Percentiles rank a stretch among this genome's conserved stretches.
Conservation (phyloP, 2,888 invertebrate species). For the Corythucha ciliata region DNA sequence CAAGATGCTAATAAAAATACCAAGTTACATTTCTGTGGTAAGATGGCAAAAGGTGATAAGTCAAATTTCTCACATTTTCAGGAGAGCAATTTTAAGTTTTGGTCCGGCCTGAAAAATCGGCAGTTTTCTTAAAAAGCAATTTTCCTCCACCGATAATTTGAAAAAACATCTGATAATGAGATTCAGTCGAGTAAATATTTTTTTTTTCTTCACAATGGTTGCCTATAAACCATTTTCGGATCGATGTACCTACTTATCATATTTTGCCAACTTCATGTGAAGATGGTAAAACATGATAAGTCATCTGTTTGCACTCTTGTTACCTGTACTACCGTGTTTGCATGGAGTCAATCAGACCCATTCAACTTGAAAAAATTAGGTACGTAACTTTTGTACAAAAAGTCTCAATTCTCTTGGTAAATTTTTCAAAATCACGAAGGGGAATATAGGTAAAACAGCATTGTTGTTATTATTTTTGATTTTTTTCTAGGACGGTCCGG, state of each 20-base stretch:
- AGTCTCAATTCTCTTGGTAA: slow-evolving; percentile 3
- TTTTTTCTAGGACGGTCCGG: too few relatives aligned
- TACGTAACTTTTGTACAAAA: slow-evolving; percentile 2
- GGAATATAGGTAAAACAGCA: slow-evolving; percentile 6
- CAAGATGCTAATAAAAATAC: too few relatives aligned
- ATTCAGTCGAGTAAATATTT: too few relatives aligned
- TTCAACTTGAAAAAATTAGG: neutral
- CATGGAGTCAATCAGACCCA: slow-evolving; percentile 8
- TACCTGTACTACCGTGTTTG: slow-evolving; percentile 9
- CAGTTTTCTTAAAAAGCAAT: too few relatives aligned
- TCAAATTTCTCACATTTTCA: too few relatives aligned
- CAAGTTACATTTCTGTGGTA: too few relatives aligned
- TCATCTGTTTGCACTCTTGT: slow-evolving; percentile 3
- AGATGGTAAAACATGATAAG: neutral
- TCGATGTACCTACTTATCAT: slow-evolving; percentile 9
- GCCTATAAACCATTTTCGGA: slow-evolving; percentile 3
- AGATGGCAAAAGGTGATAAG: too few relatives aligned
- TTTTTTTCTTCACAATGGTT: slow-evolving; percentile 6
- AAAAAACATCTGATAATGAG: too few relatives aligned
- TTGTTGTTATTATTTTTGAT: slow-evolving; percentile 9
- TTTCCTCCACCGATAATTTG: too few relatives aligned
- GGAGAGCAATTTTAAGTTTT: too few relatives aligned
- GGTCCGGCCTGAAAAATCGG: too few relatives aligned
- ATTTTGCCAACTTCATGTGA: slow-evolving; percentile 17
- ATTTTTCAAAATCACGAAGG: too few relatives aligned